Percentiles rank a stretch among this genome's conserved stretches.
Evolutionary conservation across 64 coral and sea anemone species (phyloP).

Genomic region (Pachyseris speciosa): DNA sequence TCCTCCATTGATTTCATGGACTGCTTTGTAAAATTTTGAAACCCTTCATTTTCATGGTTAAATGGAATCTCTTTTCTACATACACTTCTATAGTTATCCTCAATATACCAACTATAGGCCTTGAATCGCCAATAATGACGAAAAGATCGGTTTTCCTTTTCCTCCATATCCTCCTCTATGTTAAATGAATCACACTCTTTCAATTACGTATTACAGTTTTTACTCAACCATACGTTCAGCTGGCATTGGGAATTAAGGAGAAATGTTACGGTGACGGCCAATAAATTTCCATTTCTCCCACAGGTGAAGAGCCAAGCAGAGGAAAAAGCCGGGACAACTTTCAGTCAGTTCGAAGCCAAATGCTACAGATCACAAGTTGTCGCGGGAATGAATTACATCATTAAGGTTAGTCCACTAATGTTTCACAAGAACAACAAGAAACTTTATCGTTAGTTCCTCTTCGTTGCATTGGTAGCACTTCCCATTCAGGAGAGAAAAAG

Average conservation of each 20-base stretch:
- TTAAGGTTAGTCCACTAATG: constrained; percentile 63
- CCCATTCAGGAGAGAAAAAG: too few relatives aligned
- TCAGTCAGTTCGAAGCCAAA: constrained; percentile 48
- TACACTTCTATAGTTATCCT: background rate
- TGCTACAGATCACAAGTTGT: constrained; percentile 66
- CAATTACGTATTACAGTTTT: too few relatives aligned
- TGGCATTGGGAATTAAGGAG: too few relatives aligned
- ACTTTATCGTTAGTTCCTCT: too few relatives aligned
- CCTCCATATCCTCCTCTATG: too few relatives aligned
- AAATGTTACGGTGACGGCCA: too few relatives aligned
- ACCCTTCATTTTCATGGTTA: background rate
- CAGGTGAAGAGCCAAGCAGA: constrained; percentile 71
- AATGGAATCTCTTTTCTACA: background rate
- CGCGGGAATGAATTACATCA: constrained; percentile 81
- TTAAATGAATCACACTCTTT: too few relatives aligned
- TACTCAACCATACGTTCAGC: too few relatives aligned
- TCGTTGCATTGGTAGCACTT: too few relatives aligned
- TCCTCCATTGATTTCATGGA: background rate
- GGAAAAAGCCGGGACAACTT: constrained; percentile 33
- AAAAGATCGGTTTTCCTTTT: background rate
- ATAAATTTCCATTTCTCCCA: background rate
- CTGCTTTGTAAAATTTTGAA: background rate
- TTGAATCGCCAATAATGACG: background rate
- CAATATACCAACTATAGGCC: background rate
- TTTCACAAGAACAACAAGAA: too few relatives aligned